A percentile compares a stretch with the other conserved stretches of the same genome.
Evolutionary conservation across 1,140 invertebrate species (phyloP).

Genomic region (Akabosia matsudoensis): DNA sequence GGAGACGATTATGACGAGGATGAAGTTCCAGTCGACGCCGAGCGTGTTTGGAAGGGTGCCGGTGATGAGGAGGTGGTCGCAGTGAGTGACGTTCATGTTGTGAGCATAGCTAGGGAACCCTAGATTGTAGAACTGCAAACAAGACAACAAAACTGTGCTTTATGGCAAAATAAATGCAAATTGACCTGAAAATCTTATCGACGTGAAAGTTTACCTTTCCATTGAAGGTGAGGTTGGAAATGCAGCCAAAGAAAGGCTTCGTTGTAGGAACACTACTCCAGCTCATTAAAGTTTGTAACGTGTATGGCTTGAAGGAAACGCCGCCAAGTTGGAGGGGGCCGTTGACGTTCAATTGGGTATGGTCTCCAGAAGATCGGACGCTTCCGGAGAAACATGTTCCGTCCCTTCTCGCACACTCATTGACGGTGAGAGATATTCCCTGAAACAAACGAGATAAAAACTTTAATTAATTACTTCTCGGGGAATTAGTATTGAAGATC

Average conservation of each 20-base stretch:
- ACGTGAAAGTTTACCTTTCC: constrained; percentile 57
- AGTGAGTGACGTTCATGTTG: constrained; percentile 58
- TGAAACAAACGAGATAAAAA: constrained; percentile 23
- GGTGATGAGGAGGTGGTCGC: constrained; percentile 62
- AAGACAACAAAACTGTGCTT: constrained; percentile 32
- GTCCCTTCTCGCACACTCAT: constrained; percentile 38
- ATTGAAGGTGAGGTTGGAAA: constrained; percentile 79
- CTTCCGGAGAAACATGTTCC: constrained; percentile 48
- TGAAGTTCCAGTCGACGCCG: constrained; percentile 74
- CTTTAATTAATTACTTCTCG: constrained; percentile 8
- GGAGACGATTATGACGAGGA: constrained; percentile 76
- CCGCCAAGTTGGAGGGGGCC: constrained; percentile 84
- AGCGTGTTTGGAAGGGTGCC: constrained; percentile 71
- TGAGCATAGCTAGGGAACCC: constrained; percentile 65
- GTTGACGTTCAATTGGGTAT: constrained; percentile 77
- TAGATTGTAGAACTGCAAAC: constrained; percentile 67
- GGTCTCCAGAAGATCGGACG: constrained; percentile 62
- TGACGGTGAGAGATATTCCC: constrained; percentile 42
- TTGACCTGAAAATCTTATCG: not conserved
- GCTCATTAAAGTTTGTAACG: constrained; percentile 57
- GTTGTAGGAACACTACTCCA: constrained; percentile 65
- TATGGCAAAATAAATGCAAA: not conserved
- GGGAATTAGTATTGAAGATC: not conserved
- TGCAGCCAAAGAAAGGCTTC: constrained; percentile 74
- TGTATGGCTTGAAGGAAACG: constrained; percentile 60